These are phyloP conservation scores for Ceratosolen solmsi DNA, from an alignment of 1,140 invertebrate genomes.

Conservation along the genomic window DNA sequence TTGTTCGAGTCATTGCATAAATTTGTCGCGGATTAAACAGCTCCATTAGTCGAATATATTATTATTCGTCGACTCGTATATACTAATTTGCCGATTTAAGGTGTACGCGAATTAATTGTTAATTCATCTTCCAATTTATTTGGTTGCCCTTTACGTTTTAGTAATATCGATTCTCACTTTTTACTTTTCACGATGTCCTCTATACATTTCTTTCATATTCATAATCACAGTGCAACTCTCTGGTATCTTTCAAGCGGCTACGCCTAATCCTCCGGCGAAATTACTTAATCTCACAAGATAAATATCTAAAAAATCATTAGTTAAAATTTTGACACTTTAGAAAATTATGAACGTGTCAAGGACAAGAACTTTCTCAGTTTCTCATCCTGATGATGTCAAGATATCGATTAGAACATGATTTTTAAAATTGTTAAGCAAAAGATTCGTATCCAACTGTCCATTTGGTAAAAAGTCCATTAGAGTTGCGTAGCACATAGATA, in stretches of 20 bases:
- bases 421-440: conserved; percentile 10
- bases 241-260: not conserved
- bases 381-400: conserved; percentile 20
- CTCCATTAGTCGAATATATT: not conserved
- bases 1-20: not conserved
- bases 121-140: not conserved
- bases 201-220: not conserved
- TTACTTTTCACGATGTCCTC: no score
- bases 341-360: conserved; percentile 37
- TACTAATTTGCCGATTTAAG: not conserved
- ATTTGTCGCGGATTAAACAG: not conserved
- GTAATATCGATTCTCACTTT: not conserved
- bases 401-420: conserved; percentile 19
- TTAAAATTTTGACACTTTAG: conserved; percentile 25
- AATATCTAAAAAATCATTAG: not conserved
- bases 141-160: not conserved
- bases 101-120: no score
- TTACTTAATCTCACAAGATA: conserved; percentile 4
- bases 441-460: conserved; percentile 28
- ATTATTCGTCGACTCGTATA: not conserved
- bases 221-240: not conserved
- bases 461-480: conserved; percentile 28
- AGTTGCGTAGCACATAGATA: not conserved
- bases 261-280: not conserved
- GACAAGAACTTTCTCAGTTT: conserved; percentile 29